These are phyloP conservation scores for Harpegnathos saltator DNA, from an alignment of 1,140 invertebrate genomes.

Conservation along the genomic window DNA sequence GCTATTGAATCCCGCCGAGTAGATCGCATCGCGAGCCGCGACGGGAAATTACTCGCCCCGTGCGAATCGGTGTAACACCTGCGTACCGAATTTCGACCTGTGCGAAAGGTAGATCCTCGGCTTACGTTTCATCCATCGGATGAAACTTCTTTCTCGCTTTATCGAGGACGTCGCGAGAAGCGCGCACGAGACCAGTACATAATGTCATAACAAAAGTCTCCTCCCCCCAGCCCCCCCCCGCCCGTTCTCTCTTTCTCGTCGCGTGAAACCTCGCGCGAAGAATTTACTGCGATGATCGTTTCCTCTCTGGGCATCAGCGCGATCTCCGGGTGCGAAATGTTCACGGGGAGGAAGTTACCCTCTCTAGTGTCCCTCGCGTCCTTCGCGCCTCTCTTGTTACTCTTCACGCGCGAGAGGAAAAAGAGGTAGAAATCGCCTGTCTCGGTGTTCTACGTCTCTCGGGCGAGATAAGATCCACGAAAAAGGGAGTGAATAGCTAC, in stretches of 20 bases:
- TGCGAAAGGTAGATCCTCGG: not conserved
- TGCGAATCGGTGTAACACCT: constrained; percentile 1
- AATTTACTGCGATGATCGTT: constrained; percentile 29
- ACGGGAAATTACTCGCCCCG: not conserved
- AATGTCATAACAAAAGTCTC: constrained; percentile 16
- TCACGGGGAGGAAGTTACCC: constrained; percentile 23
- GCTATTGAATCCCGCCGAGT: not conserved
- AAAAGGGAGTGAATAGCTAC: constrained; percentile 36
- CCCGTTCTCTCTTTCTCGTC: not conserved
- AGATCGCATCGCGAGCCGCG: not conserved
- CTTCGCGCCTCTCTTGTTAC: not conserved
- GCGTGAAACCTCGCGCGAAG: not conserved
- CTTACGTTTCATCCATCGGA: not conserved
- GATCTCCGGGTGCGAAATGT: constrained; percentile 45
- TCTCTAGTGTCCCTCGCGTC: not conserved
- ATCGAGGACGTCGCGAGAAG: not conserved
- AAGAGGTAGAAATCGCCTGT: constrained; percentile 54
- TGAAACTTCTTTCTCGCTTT: not conserved
- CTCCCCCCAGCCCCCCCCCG: too few relatives aligned
- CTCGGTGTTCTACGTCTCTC: constrained; percentile 62
- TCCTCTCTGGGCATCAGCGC: constrained; percentile 29
- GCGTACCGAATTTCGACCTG: not conserved
- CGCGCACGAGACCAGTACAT: not conserved
- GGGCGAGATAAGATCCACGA: constrained; percentile 66
- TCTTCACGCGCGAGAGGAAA: constrained; percentile 20